phyloP scores from a whole-genome alignment of 2,888 invertebrate species.

The Rhamphomyia laevipes region DNA sequence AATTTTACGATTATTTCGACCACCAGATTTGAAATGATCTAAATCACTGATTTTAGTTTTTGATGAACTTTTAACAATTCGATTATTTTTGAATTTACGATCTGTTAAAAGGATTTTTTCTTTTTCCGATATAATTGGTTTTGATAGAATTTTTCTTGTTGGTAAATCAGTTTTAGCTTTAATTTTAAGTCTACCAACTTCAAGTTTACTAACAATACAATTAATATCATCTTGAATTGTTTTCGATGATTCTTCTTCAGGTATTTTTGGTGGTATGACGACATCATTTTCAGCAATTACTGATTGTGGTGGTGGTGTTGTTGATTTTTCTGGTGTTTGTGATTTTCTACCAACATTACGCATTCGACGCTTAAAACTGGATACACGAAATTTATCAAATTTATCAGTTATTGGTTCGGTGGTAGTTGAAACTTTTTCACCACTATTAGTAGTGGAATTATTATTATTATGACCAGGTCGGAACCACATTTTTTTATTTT shows the following conservation, averaged over 20 bases:
- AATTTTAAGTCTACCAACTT: neutral
- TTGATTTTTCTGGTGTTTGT: constrained; percentile 11
- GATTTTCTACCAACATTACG: constrained; percentile 18
- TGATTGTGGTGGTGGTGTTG: neutral
- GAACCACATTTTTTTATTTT: constrained; percentile 14
- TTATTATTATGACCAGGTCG: constrained; percentile 5
- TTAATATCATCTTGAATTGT: neutral
- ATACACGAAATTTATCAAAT: constrained; percentile 17
- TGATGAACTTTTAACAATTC: constrained; percentile 31
- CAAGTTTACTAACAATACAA: neutral
- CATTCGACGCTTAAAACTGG: constrained; percentile 21
- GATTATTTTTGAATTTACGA: constrained; percentile 32
- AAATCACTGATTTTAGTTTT: constrained; percentile 27
- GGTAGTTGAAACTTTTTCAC: constrained; percentile 5
- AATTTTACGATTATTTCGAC: constrained; percentile 21
- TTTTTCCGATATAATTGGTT: constrained; percentile 17
- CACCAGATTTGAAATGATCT: constrained; percentile 24
- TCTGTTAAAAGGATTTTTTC: constrained; percentile 30
- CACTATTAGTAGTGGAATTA: neutral
- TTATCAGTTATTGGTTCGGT: constrained; percentile 10
- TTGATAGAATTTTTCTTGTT: neutral
- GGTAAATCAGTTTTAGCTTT: neutral
- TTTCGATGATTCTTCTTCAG: neutral
- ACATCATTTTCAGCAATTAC: neutral
- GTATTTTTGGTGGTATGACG: neutral